A percentile compares a stretch with the other conserved stretches of the same genome.
Conservation (phyloP, 2,797 vertebrate species). For the Enteromius mattozi region DNA sequence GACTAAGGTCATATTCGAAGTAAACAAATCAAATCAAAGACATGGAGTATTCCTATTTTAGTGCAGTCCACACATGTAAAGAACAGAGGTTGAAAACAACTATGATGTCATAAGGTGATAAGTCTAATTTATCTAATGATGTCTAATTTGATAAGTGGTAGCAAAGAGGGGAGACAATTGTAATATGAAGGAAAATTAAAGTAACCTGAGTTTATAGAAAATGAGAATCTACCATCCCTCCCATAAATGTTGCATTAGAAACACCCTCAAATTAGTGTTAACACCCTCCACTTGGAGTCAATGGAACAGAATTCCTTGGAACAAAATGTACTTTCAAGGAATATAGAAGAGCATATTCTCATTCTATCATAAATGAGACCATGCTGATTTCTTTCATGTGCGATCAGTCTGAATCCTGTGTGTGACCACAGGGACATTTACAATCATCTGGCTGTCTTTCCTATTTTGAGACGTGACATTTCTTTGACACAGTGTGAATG, state of each 20-base stretch:
- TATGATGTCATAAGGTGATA: no score
- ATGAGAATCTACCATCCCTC: not conserved
- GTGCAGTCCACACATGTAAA: no score
- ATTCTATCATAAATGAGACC: not conserved
- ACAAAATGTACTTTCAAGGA: not conserved
- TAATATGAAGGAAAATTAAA: not conserved
- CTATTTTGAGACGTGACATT: conserved; percentile 7
- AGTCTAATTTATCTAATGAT: no score
- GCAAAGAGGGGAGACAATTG: not conserved
- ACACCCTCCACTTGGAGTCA: not conserved
- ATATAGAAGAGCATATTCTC: not conserved
- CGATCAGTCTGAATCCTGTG: not conserved
- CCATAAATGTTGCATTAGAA: not conserved
- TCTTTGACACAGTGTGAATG: conserved; percentile 13
- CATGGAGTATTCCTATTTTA: no score
- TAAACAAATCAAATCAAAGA: no score
- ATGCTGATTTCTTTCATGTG: not conserved
- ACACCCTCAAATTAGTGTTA: not conserved
- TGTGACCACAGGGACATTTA: conserved; percentile 7
- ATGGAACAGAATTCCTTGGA: no score
- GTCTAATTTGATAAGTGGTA: not conserved
- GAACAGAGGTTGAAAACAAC: no score
- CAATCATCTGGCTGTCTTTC: conserved; percentile 6
- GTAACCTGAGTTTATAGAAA: not conserved
- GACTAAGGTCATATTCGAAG: no score